Percentiles rank a stretch among this genome's conserved stretches.
Evolutionary conservation across 2,888 invertebrate genomes (phyloP).

Genomic region (Eristalis arbustorum): DNA sequence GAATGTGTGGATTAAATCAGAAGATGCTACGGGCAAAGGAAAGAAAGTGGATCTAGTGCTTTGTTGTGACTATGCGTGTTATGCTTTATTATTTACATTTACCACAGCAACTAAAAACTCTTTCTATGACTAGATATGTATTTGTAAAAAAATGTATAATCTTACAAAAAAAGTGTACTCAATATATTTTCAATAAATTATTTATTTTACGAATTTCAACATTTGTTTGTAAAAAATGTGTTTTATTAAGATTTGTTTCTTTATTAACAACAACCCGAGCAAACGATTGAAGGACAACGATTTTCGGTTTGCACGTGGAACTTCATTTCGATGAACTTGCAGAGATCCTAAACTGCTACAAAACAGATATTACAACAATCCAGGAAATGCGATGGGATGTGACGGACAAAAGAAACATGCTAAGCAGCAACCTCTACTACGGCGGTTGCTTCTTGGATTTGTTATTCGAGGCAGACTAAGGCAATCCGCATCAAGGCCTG

Average conservation of each 20-base stretch:
- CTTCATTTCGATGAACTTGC: too few relatives aligned
- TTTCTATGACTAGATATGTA: constrained; percentile 3
- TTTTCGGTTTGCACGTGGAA: too few relatives aligned
- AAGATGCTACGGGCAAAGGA: constrained; percentile 6
- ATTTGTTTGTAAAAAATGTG: not conserved
- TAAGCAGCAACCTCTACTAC: too few relatives aligned
- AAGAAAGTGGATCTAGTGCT: constrained; percentile 3
- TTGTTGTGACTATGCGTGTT: constrained; percentile 3
- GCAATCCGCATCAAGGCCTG: too few relatives aligned
- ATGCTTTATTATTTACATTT: constrained; percentile 22
- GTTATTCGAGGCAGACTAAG: too few relatives aligned
- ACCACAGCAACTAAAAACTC: constrained; percentile 3
- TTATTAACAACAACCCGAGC: too few relatives aligned
- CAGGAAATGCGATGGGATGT: too few relatives aligned
- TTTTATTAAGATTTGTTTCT: not conserved
- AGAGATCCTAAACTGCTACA: too few relatives aligned
- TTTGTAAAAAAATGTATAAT: constrained; percentile 27
- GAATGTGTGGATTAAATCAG: constrained; percentile 35
- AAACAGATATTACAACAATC: too few relatives aligned
- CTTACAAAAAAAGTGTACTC: constrained; percentile 18
- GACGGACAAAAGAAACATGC: too few relatives aligned
- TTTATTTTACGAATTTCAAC: constrained; percentile 44
- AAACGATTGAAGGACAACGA: too few relatives aligned
- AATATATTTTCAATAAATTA: constrained; percentile 60
- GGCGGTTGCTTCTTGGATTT: too few relatives aligned